Base-by-base conservation (phyloP, 92 coral and sea anemone genomes). In the Paramuricea clavata region DNA sequence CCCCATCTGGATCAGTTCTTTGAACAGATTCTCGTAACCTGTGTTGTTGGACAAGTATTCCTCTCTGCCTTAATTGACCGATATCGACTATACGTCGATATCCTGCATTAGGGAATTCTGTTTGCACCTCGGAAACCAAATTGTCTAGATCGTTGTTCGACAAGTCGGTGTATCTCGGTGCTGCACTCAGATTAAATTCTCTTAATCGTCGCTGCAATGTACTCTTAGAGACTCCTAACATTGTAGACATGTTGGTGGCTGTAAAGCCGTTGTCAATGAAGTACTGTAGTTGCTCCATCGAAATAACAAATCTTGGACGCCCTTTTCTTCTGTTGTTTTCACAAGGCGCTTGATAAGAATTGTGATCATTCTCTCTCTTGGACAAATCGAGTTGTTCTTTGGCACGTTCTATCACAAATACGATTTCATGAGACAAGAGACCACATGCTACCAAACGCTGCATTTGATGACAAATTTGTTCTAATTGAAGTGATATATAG, bases 1-100 rank as follows among this genome's bases (percentile, higher is more conserved):
- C 69, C 69, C 69, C 68, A 19, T 59, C 68, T 7, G 68, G 68
- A 59, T 59, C 68, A 59, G 22, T 19, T 59, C 22, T 59, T 59
- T 59, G 68, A 59, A 59, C 68, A 59, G 68, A 59, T 19, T 59
- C 68, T 19, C 68, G 22, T 59, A 59, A 59, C 22, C 68, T 59
- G 68, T 7, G 68, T 59, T 59, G 68, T 59, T 59, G 68, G 30
- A 59, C 30, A 59, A 59, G 22, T 59, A 59, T 59, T 59, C 68
- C 68, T 59, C 68, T 59, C 15, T 59, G 68, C 68, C 68, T 59
- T 59, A 59, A 25, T 59, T 59, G 68, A 59, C 68, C n/a, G n/a
- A n/a, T n/a, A n/a, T n/a, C n/a, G n/a, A n/a, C n/a, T 59, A 59
- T 59, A 3, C 22, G 68, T 59, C 68, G 68, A 59, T 59, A 59